A percentile compares a stretch with the other conserved stretches of the same genome.
Conservation (phyloP, 2,888 invertebrate genomes). For the Scaptomyza caliginosa region DNA sequence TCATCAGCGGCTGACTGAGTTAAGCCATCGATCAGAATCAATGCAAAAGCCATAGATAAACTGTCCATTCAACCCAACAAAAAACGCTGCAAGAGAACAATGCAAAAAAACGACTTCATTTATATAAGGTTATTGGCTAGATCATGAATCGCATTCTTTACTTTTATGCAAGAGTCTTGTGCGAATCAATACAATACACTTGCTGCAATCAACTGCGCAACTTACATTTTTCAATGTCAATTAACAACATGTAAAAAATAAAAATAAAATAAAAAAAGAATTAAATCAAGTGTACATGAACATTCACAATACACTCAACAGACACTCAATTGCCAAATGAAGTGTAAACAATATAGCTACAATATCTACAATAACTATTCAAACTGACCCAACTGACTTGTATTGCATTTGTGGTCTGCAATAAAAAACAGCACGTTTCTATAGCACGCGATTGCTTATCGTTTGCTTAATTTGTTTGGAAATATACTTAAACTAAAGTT, state of each 20-base stretch:
- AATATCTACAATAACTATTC: conserved; percentile 22
- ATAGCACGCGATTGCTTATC: conserved; percentile 61
- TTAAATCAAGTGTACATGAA: conserved; percentile 42
- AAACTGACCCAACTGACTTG: conserved; percentile 41
- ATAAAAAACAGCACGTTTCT: conserved; percentile 61
- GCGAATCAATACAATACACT: conserved; percentile 14
- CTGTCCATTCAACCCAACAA: conserved; percentile 11
- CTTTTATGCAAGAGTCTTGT: conserved; percentile 28
- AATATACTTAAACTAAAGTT: too few species aligned
- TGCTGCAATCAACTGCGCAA: conserved; percentile 44
- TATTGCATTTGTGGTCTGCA: conserved; percentile 8
- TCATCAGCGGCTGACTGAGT: conserved; percentile 23
- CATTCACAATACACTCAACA: conserved; percentile 8
- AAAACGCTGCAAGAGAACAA: conserved; percentile 25
- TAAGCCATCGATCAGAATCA: conserved; percentile 25
- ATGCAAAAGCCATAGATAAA: conserved; percentile 12
- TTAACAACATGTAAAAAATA: conserved; percentile 63
- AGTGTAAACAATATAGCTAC: conserved; percentile 56
- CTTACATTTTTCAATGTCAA: conserved; percentile 67
- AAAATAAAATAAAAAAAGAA: too few species aligned
- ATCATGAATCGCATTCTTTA: conserved; percentile 17
- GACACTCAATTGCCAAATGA: conserved; percentile 43
- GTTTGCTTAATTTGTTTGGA: too few species aligned
- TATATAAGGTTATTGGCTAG: neutral
- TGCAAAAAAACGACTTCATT: conserved; percentile 35